Percentiles rank a stretch among this genome's conserved stretches.
Evolutionary conservation across 2,797 vertebrate species (phyloP).

Genomic region (Chrysocyon brachyurus): DNA sequence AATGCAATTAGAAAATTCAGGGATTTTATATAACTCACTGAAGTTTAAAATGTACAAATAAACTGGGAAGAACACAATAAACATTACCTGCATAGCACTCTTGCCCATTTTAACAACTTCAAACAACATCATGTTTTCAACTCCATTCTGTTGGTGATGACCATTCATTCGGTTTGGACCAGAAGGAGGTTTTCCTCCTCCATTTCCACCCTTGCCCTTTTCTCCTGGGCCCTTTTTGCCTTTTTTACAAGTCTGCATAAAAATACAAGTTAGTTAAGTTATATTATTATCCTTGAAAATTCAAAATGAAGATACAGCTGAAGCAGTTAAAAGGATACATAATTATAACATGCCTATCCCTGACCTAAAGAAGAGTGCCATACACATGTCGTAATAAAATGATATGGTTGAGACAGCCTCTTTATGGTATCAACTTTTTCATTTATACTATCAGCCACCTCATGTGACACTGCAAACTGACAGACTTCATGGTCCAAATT

Average conservation of each 20-base stretch:
- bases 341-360: constrained; percentile 54
- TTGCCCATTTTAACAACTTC: constrained; percentile 99
- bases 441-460: constrained; percentile 25
- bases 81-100: constrained; percentile 98
- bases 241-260: constrained; percentile 94
- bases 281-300: constrained; percentile 27
- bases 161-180: constrained; percentile 96
- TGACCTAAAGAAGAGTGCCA: constrained; percentile 32
- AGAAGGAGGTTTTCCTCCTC: constrained; percentile 92
- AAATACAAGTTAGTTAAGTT: constrained; percentile 69
- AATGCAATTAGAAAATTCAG: constrained; percentile 26
- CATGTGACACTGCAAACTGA: background rate
- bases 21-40: background rate
- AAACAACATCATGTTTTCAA: constrained; percentile 99
- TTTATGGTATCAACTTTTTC: background rate
- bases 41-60: constrained; percentile 48
- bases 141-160: constrained; percentile 99
- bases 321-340: constrained; percentile 25
- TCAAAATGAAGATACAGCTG: constrained; percentile 49
- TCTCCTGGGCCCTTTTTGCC: constrained; percentile 95
- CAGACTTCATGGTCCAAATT: constrained; percentile 50
- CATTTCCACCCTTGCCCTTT: constrained; percentile 94
- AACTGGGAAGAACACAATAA: background rate
- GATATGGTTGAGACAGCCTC: background rate
- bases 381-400: background rate